Evolutionary conservation across 2,113 vertebrate species (phyloP).

Genomic region (Bubo bubo): DNA sequence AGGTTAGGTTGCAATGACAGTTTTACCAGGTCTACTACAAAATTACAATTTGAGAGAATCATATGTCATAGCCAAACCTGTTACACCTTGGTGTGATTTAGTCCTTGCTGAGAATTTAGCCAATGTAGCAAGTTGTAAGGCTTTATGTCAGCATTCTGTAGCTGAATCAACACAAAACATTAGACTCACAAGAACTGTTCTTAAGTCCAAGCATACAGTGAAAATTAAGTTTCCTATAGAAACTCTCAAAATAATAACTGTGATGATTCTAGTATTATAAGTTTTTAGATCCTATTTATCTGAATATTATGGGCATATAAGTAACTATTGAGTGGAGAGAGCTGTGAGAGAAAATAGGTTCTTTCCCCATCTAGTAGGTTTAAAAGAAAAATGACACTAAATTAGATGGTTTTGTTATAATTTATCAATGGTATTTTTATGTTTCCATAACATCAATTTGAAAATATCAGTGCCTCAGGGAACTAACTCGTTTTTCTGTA

Average conservation of each 20-base stretch:
- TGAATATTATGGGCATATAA: neutral
- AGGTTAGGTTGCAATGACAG: neutral
- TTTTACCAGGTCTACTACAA: neutral
- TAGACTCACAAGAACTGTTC: neutral
- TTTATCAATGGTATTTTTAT: constrained; percentile 8
- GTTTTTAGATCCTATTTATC: neutral
- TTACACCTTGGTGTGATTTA: neutral
- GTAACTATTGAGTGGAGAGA: neutral
- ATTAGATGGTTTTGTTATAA: neutral
- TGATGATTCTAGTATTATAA: neutral
- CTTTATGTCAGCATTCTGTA: neutral
- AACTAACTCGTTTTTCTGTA: constrained; percentile 4
- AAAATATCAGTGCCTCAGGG: neutral
- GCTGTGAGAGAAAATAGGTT: neutral
- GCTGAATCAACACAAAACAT: neutral
- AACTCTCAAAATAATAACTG: neutral
- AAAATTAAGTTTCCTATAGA: neutral
- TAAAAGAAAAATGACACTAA: neutral
- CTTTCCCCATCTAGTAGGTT: neutral
- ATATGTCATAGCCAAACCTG: neutral
- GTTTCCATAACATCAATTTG: neutral
- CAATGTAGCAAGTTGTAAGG: neutral
- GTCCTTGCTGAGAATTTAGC: neutral
- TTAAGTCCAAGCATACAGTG: neutral
- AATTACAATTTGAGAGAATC: neutral